Evolutionary conservation across 2,888 invertebrate genomes (phyloP).

Genomic region (Orchesella flavescens): DNA sequence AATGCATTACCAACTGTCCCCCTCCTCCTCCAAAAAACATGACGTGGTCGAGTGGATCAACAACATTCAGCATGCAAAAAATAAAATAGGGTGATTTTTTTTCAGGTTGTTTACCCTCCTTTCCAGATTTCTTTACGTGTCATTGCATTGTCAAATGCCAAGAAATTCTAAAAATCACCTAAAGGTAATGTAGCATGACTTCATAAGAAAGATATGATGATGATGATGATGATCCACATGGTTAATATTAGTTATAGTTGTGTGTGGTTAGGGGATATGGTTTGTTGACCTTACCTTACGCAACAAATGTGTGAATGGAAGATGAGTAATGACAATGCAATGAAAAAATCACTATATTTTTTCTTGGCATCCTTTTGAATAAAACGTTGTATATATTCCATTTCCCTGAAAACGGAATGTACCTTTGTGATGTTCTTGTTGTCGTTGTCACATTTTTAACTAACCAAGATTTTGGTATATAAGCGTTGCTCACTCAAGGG

Average conservation of each 20-base stretch:
- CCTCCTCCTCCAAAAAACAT: neutral
- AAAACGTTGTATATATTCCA: neutral
- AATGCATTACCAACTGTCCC: conserved; percentile 18
- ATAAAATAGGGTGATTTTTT: neutral
- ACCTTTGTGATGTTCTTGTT: neutral
- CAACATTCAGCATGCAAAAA: neutral
- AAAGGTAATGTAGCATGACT: neutral
- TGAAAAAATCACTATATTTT: neutral
- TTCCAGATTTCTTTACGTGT: neutral
- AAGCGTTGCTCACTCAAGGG: neutral
- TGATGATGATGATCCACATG: conserved; percentile 6
- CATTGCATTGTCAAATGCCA: neutral
- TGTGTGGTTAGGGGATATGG: conserved; percentile 5
- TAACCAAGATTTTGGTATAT: neutral
- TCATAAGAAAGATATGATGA: neutral
- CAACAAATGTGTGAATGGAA: neutral
- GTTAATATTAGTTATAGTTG: neutral
- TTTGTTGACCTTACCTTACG: conserved; percentile 16
- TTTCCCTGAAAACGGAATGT: conserved; percentile 10
- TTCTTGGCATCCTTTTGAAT: neutral
- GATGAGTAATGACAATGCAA: conserved; percentile 27
- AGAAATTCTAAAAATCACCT: neutral
- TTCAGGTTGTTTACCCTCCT: neutral
- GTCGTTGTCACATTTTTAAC: neutral
- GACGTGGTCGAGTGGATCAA: neutral